phyloP scores from a whole-genome alignment of 2,797 vertebrate species.

The Poeciliopsis paucimaculata region DNA sequence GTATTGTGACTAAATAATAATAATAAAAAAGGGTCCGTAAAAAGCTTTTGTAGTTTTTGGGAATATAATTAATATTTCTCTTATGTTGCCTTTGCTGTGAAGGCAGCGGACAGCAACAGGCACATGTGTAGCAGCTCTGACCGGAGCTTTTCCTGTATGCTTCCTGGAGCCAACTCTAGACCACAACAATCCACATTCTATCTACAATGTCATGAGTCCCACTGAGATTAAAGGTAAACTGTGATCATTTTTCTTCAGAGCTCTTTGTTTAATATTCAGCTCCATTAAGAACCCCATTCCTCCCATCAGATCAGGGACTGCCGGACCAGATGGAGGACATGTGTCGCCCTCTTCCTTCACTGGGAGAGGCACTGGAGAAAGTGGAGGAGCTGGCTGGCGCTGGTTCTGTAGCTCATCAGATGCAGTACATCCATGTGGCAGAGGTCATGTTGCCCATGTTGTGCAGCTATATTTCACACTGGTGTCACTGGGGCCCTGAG shows the following conservation, averaged over 20 bases:
- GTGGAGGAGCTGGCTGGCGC: conserved; percentile 87
- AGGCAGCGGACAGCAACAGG: conserved; percentile 89
- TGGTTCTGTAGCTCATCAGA: conserved; percentile 85
- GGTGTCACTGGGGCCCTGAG: conserved; percentile 86
- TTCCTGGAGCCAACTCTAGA: conserved; percentile 91
- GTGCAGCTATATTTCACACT: conserved; percentile 91
- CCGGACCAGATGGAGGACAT: conserved; percentile 81
- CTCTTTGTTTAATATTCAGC: background rate
- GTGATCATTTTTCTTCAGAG: background rate
- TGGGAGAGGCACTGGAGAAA: conserved; percentile 86
- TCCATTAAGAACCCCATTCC: background rate
- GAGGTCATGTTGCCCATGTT: conserved; percentile 90
- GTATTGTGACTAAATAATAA: background rate
- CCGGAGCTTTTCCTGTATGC: conserved; percentile 90
- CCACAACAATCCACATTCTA: conserved; percentile 85
- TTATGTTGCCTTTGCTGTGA: conserved; percentile 30
- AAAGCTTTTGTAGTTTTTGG: background rate
- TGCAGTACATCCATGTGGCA: conserved; percentile 86
- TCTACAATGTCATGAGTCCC: conserved; percentile 84
- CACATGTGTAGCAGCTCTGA: conserved; percentile 90
- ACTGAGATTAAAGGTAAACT: conserved; percentile 85
- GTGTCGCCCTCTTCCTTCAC: conserved; percentile 87
- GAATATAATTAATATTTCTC: background rate
- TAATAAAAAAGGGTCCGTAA: background rate
- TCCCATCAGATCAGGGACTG: conserved; percentile 78